phyloP scores from a whole-genome alignment of 2,113 vertebrate genomes.

The Eulacestoma nigropectus region DNA sequence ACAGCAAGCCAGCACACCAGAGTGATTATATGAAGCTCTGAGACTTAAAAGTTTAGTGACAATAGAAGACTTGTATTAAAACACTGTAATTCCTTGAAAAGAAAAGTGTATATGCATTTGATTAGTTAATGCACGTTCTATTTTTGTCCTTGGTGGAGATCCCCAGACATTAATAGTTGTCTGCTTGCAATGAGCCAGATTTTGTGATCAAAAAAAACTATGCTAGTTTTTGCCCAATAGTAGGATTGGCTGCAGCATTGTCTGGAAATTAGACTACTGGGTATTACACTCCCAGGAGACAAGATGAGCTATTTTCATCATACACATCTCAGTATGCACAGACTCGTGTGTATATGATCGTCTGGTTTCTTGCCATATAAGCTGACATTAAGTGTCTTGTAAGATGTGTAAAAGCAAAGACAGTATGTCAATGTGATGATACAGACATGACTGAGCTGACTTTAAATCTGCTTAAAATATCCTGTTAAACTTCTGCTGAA shows the following conservation, averaged over 20 bases:
- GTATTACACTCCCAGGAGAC: neutral
- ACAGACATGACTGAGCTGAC: neutral
- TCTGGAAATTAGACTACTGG: neutral
- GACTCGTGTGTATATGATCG: neutral
- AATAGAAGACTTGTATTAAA: neutral
- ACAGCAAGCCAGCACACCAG: rapidly evolving
- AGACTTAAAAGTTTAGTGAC: neutral
- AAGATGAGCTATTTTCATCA: neutral
- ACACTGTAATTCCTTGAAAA: neutral
- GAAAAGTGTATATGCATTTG: neutral
- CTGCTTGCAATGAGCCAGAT: neutral
- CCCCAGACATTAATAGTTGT: neutral
- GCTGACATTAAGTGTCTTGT: neutral
- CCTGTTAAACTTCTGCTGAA: slow-evolving; percentile 16
- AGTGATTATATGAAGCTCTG: neutral
- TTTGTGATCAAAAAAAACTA: neutral
- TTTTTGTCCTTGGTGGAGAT: neutral
- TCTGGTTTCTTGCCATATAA: neutral
- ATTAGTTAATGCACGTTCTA: neutral
- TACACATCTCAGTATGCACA: neutral
- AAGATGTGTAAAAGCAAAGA: neutral
- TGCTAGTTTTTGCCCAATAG: neutral
- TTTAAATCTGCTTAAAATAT: slow-evolving; percentile 39
- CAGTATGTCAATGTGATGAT: neutral
- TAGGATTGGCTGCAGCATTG: neutral